Base-by-base conservation (phyloP, 2,797 vertebrate genomes). In the Rachycentron canadum region DNA sequence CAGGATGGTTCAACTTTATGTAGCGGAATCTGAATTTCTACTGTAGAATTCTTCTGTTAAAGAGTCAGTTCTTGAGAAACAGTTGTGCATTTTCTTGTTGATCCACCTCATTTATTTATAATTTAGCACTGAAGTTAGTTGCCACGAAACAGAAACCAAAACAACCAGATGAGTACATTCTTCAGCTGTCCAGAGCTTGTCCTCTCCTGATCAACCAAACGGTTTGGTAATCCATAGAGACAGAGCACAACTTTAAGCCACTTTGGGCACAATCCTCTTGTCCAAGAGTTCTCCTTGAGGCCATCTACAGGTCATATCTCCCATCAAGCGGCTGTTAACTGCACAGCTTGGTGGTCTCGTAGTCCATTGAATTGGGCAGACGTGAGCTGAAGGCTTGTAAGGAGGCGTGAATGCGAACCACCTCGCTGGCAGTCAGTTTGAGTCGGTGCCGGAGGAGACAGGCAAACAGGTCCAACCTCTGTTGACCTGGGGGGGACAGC, bases 341-440 rank as follows among this genome's bases (percentile, higher is more conserved):
- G 95, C 98, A 99, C 93, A 99, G 95, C 95, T 98, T 98, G 86
- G 97, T 97, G 87, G 97, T 98, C 94, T 98, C 97, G 21, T 99
- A 97, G 91, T 98, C 97, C 95, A 97, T 86, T 52, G 97, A 95
- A 93, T 96, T 98, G 89, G 97, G 97, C 95, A 99, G 95, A 89
- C 96, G 97, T 80, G 96, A 94, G 86, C 96, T 95, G 83, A 97
- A 99, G 43, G 96, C 95, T 95, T 98, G 97, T 86, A 99, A 94
- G 83, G 98, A 97, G 73, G 96, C 90, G 30, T 97, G 96, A 77
- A 99, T 99, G 86, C 97, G 96, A 83, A 96, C 96, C 94, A 99
- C 98, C 81, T 99, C 98, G 47, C 96, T 96, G 70, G 97, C 96
- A 47, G 97, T 97, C 84, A 99, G 95, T 92, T 99, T 99, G 86